These are phyloP conservation scores for Paguma larvata DNA, from an alignment of 2,797 vertebrate species.

Conservation along the genomic window DNA sequence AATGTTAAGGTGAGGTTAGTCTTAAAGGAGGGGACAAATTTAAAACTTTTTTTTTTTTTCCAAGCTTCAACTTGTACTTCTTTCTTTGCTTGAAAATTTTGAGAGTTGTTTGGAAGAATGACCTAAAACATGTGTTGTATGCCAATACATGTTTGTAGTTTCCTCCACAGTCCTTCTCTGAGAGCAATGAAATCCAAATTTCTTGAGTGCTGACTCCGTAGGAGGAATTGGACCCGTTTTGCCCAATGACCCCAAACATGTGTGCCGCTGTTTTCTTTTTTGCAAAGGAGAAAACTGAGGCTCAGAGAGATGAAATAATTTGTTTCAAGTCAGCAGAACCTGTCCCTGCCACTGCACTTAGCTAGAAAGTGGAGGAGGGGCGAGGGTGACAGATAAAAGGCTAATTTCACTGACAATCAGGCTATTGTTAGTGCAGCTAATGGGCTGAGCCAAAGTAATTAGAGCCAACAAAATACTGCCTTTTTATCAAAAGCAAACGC, in stretches of 20 bases:
- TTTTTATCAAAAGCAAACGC: conserved; percentile 63
- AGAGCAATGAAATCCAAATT: conserved; percentile 1
- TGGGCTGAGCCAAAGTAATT: conserved; percentile 59
- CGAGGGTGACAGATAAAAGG: conserved; percentile 14
- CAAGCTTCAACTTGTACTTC: conserved; percentile 13
- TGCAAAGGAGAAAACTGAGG: conserved; percentile 24
- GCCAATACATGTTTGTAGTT: neutral
- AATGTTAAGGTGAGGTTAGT: neutral
- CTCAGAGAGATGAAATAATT: conserved; percentile 21
- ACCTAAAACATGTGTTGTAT: neutral
- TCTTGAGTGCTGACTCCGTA: neutral
- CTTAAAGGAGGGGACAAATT: neutral
- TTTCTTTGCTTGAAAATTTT: conserved; percentile 43
- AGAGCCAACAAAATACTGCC: conserved; percentile 50
- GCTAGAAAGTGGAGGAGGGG: conserved; percentile 14
- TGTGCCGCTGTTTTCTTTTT: neutral
- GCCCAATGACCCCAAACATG: neutral
- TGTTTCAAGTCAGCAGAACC: neutral
- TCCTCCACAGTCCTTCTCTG: neutral
- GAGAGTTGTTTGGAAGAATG: neutral
- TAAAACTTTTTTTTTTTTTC: neutral
- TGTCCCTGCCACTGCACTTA: neutral
- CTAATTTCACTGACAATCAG: conserved; percentile 68
- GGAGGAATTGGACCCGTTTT: neutral
- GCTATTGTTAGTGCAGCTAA: conserved; percentile 55